These are phyloP conservation scores for Eulemur macaco DNA, from an alignment of 2,113 vertebrate genomes.

Conservation along the genomic window DNA sequence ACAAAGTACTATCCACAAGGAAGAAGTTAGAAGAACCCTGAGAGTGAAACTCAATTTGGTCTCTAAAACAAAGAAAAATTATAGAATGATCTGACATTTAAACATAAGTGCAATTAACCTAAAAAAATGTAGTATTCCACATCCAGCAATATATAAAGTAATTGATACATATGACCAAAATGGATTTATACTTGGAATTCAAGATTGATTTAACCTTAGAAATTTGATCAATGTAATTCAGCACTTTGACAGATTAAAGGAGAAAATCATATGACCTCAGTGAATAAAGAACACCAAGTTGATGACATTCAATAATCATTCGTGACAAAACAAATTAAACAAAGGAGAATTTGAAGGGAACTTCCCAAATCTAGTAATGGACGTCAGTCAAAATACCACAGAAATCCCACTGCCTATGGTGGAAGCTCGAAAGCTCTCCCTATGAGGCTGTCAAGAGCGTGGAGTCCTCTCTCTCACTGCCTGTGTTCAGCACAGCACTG, in stretches of 20 bases:
- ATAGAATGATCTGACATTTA: neutral
- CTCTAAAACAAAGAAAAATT: neutral
- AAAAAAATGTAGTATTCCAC: neutral
- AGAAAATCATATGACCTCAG: neutral
- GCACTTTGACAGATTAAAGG: neutral
- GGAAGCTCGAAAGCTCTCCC: neutral
- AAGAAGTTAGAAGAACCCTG: neutral
- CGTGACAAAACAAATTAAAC: neutral
- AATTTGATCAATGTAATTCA: neutral
- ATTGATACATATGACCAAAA: neutral
- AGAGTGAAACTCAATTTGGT: neutral
- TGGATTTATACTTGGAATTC: neutral
- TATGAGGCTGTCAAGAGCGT: neutral
- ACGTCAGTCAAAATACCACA: neutral
- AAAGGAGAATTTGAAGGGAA: neutral
- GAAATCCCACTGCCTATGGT: neutral
- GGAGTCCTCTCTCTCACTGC: no score
- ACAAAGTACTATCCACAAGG: neutral
- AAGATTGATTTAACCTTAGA: neutral
- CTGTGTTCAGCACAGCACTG: rapidly evolving
- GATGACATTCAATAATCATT: neutral
- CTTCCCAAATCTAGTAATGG: neutral
- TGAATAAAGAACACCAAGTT: neutral
- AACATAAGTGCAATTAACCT: neutral
- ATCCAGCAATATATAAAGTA: neutral